These are phyloP conservation scores for Sebastiscus albofasciatus DNA, from an alignment of 2,797 vertebrate species.

Conservation along the genomic window DNA sequence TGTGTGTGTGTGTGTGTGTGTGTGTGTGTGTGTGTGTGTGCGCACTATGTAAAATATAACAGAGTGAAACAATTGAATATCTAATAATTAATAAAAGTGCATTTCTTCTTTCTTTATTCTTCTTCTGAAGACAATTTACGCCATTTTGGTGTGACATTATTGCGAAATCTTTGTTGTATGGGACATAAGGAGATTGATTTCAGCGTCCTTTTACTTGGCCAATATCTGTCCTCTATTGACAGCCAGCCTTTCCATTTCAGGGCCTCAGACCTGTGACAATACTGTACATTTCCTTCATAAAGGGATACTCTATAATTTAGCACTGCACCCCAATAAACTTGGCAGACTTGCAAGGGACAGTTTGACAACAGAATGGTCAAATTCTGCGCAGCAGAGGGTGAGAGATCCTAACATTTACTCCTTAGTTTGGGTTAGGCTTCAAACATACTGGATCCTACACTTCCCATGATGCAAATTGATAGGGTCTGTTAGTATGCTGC, in stretches of 20 bases:
- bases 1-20: no score
- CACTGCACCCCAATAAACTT: background rate
- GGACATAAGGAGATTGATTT: background rate
- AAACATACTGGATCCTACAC: background rate
- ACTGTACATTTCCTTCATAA: background rate
- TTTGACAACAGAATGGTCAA: background rate
- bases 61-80: no score
- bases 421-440: background rate
- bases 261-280: background rate
- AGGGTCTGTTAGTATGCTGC: background rate
- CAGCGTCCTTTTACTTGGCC: background rate
- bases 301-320: background rate
- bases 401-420: background rate
- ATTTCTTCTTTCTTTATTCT: no score
- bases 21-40: no score
- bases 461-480: background rate
- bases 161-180: background rate
- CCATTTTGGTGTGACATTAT: background rate
- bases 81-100: no score
- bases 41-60: no score
- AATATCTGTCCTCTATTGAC: background rate
- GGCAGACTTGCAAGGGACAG: background rate
- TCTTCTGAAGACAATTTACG: background rate
- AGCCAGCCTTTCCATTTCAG: background rate
- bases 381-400: background rate